These are phyloP conservation scores for Rhabdophis nuchalis DNA, from an alignment of 2,797 vertebrate genomes.

Conservation along the genomic window DNA sequence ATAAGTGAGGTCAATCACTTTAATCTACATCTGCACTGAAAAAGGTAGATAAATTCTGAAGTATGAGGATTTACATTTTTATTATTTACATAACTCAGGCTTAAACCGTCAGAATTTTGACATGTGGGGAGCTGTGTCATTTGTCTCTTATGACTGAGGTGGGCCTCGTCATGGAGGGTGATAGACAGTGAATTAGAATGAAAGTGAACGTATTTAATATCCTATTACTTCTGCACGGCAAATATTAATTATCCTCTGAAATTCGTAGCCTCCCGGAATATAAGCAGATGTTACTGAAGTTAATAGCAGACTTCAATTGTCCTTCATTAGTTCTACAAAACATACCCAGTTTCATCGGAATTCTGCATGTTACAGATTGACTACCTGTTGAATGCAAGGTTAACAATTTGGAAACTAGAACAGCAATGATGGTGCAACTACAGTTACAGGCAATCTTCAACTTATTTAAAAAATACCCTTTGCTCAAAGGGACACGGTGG, in stretches of 20 bases:
- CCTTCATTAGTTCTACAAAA: constrained; percentile 46
- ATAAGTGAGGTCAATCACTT: neutral
- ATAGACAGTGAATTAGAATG: constrained; percentile 11
- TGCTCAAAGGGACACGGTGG: too few species aligned
- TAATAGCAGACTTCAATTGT: constrained; percentile 50
- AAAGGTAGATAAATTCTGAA: neutral
- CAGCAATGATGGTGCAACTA: neutral
- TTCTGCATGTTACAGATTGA: neutral
- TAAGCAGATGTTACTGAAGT: constrained; percentile 61
- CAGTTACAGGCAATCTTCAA: neutral
- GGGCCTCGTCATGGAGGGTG: neutral
- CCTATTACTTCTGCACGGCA: constrained; percentile 54
- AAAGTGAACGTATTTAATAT: constrained; percentile 25
- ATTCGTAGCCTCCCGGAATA: constrained; percentile 58
- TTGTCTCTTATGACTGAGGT: neutral
- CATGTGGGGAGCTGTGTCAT: neutral
- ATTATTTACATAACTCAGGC: neutral
- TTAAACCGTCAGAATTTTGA: neutral
- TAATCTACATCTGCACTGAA: neutral
- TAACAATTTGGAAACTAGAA: neutral
- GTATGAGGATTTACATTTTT: neutral
- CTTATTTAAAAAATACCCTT: neutral
- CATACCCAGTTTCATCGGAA: constrained; percentile 38
- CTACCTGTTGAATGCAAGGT: neutral
- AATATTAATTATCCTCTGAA: constrained; percentile 63